Evolutionary conservation across 1,140 invertebrate genomes (phyloP).

Genomic region (Drosophila auraria): DNA sequence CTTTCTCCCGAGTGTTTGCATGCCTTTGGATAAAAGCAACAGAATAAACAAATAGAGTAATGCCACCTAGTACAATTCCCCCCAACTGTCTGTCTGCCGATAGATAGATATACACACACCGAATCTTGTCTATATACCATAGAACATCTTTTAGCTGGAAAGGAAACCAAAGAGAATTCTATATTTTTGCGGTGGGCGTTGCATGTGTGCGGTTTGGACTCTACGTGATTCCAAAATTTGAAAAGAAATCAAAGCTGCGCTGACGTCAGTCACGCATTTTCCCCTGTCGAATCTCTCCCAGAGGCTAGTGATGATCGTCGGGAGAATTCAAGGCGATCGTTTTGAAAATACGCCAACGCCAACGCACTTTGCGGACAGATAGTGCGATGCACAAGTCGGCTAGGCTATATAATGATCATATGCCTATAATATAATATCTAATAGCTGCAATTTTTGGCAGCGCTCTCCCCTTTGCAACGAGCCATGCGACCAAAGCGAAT

Average conservation of each 20-base stretch:
- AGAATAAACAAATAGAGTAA: slow-evolving; percentile 48
- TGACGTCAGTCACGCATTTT: slow-evolving; percentile 69
- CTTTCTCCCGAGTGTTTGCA: slow-evolving; percentile 11
- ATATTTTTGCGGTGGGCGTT: slow-evolving; percentile 61
- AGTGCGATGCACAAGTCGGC: slow-evolving; percentile 30
- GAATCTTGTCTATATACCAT: slow-evolving; percentile 11
- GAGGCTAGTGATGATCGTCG: slow-evolving; percentile 17
- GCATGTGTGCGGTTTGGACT: slow-evolving; percentile 34
- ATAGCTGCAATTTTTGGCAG: slow-evolving; percentile 66
- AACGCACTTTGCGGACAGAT: slow-evolving; percentile 49
- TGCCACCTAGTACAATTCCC: slow-evolving; percentile 41
- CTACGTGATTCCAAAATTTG: slow-evolving; percentile 52
- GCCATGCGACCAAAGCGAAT: slow-evolving; percentile 61
- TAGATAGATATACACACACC: slow-evolving; percentile 40
- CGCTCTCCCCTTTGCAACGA: slow-evolving; percentile 49
- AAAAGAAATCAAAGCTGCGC: slow-evolving; percentile 46
- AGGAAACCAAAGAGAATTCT: slow-evolving; percentile 24
- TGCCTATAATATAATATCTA: slow-evolving; percentile 46
- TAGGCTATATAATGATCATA: slow-evolving; percentile 20
- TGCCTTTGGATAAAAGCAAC: neutral
- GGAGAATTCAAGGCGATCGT: slow-evolving; percentile 71
- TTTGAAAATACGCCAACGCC: slow-evolving; percentile 79
- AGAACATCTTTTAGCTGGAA: slow-evolving; percentile 51
- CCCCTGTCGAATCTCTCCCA: neutral
- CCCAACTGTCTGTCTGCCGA: slow-evolving; percentile 50